Base-by-base conservation (phyloP, 2,888 invertebrate species). In the Eristalinus sepulchralis region DNA sequence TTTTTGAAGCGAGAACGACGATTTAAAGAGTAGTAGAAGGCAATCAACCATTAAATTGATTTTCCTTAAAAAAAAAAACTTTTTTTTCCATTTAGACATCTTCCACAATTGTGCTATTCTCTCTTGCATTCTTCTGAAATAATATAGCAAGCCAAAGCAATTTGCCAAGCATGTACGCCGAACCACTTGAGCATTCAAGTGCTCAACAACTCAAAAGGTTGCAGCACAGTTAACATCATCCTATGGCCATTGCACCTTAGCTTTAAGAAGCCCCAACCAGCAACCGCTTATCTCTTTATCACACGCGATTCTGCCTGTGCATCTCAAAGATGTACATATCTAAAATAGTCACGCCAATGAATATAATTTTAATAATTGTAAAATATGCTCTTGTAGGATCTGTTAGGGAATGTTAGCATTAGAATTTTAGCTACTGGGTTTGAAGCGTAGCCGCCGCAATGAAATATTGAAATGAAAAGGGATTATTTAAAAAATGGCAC, bases 1-100 rank as follows among this genome's bases (percentile, higher is more conserved):
- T n/a, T n/a, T n/a, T n/a, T n/a, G n/a, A n/a, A n/a, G n/a, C n/a
- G n/a, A n/a, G n/a, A n/a, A n/a, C n/a, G n/a, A n/a, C n/a, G n/a
- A n/a, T n/a, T n/a, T n/a, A n/a, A n/a, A n/a, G n/a, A n/a, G n/a
- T n/a, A n/a, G n/a, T n/a, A n/a, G n/a, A n/a, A n/a, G n/a, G n/a
- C n/a, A n/a, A n/a, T n/a, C n/a, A n/a, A n/a, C n/a, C 68, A 63
- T 70, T 63, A 63, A 77, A 77, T 70, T 68, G 68, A 17, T 55
- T 70, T 70, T 77, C 27, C 62, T 70, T n/a, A 3, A 70, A 67
- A 47, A 11, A 17, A 31, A 3, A 27, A 27, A 27, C 2, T 27
- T 10, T 34, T 47, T 53, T 67, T 34, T n/a, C n/a, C 34, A 17
- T 27, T 57, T 55, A 31, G 57, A 2, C 57, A 31, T 75, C 57